Conservation (phyloP, 2,888 invertebrate genomes). For the Leucoma salicis region DNA sequence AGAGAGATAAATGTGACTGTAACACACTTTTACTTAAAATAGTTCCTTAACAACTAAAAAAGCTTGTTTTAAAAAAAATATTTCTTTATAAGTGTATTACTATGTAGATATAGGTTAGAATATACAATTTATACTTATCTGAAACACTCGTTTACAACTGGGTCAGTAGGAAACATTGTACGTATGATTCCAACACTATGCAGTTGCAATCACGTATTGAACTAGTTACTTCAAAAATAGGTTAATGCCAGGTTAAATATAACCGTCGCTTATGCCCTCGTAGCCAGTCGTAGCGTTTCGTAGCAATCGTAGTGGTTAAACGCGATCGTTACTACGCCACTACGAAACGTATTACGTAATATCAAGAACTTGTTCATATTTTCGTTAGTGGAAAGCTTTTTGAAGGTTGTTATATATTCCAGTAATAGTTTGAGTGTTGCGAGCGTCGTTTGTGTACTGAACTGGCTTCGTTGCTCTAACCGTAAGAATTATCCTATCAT, state of each 20-base stretch:
- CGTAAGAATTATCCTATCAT: too few species aligned
- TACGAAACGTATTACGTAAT: conserved; percentile 13
- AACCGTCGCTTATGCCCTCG: conserved; percentile 11
- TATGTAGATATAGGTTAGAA: too few species aligned
- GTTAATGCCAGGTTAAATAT: conserved; percentile 26
- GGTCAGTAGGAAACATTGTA: not conserved
- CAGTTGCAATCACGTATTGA: conserved; percentile 13
- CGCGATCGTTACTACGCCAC: conserved; percentile 17
- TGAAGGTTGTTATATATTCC: not conserved
- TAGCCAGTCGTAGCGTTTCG: conserved; percentile 5
- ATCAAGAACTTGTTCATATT: conserved; percentile 5
- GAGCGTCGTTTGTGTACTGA: too few species aligned
- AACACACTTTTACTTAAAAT: too few species aligned
- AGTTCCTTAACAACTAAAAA: too few species aligned
- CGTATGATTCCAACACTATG: not conserved
- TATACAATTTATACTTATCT: too few species aligned
- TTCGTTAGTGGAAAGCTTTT: not conserved
- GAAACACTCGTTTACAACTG: too few species aligned
- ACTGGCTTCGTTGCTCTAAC: too few species aligned
- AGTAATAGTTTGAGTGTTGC: not conserved
- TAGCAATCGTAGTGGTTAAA: conserved; percentile 5
- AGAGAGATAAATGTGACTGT: too few species aligned
- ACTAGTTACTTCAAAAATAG: conserved; percentile 23
- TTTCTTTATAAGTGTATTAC: too few species aligned
- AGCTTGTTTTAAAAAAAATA: too few species aligned